Base-by-base conservation (phyloP, 2,113 vertebrate genomes). In the Parus major region DNA sequence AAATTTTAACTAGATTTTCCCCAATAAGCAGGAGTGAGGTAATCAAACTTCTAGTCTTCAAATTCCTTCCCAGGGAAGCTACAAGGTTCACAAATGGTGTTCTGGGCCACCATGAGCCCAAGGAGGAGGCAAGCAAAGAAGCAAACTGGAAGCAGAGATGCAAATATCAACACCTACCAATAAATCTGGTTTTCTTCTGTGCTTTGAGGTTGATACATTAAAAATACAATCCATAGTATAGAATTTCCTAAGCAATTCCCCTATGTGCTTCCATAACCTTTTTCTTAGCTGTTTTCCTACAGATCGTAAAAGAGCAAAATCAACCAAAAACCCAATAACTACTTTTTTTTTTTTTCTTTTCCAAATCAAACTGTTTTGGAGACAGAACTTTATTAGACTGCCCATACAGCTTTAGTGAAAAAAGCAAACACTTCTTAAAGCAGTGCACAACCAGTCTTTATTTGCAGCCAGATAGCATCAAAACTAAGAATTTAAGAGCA, bases 401-500 rank as follows among this genome's bases (percentile, higher is more conserved):
- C 63, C 35, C 16, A 73, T 79, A 41, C 28, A 64, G 69, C 27
- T 85, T 82, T 76, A 91, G 42, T 72, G 42, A 39, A 44, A 59
- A 72, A 85, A 72, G 55, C 79, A 86, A 94, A 88, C 41, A 71
- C 6, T 65, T 33, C 5, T 60, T 31, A 42, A 60, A 13, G 15
- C 18, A 88, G 25, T 24, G 41, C 41, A 80, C 27, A 59, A 70
- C n/a, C 14, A 36, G 44, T 24, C 25, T 36, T 82, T 79, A 36
- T 85, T 55, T 79, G 61, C 49, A 57, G n/a, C 15, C 61, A 92
- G 61, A 86, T 39, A 91, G 12, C 64, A 92, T 56, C 84, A 82
- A 65, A 72, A 25, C 44, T 27, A 75, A 79, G 84, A 76, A 72
- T 87, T 91, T 85, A 82, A 39, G 59, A 93, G 55, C 50, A 73